Conservation (phyloP, 2,797 vertebrate genomes). For the Allobates femoralis region DNA sequence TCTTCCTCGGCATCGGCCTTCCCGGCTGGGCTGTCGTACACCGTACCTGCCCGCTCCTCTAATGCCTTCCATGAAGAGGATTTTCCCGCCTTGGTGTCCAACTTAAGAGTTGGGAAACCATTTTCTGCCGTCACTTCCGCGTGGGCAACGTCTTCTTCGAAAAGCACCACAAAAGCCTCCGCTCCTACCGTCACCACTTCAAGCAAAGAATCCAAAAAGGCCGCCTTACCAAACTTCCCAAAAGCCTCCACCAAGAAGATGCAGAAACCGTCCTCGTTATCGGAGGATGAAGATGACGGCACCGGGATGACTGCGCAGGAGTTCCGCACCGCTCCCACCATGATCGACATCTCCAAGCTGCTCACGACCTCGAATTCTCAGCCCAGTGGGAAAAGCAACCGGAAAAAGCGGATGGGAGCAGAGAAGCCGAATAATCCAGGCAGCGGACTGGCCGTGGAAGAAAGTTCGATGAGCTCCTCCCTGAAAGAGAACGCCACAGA, state of each 20-base stretch:
- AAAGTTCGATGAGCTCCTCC: slow-evolving; percentile 64
- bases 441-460: slow-evolving; percentile 23
- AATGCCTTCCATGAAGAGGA: slow-evolving; percentile 94
- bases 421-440: slow-evolving; percentile 68
- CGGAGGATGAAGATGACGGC: slow-evolving; percentile 71
- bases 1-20: slow-evolving; percentile 54
- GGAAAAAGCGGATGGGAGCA: slow-evolving; percentile 82
- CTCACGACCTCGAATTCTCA: slow-evolving; percentile 78
- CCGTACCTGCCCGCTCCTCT: slow-evolving; percentile 74
- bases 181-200: slow-evolving; percentile 60
- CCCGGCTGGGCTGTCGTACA: slow-evolving; percentile 70
- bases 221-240: slow-evolving; percentile 66
- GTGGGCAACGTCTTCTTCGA: slow-evolving; percentile 80
- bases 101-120: slow-evolving; percentile 75
- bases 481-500: slow-evolving; percentile 83
- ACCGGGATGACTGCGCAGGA: slow-evolving; percentile 80
- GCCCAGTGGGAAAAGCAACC: slow-evolving; percentile 79
- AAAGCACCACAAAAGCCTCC: slow-evolving; percentile 73
- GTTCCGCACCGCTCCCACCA: slow-evolving; percentile 82
- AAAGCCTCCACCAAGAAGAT: slow-evolving; percentile 72
- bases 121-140: slow-evolving; percentile 81
- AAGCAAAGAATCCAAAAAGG: slow-evolving; percentile 80
- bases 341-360: slow-evolving; percentile 88
- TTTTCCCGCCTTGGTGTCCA: slow-evolving; percentile 94
- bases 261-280: slow-evolving; percentile 66